Base-by-base conservation (phyloP, 1,140 invertebrate species). In the Microplitis demolitor region DNA sequence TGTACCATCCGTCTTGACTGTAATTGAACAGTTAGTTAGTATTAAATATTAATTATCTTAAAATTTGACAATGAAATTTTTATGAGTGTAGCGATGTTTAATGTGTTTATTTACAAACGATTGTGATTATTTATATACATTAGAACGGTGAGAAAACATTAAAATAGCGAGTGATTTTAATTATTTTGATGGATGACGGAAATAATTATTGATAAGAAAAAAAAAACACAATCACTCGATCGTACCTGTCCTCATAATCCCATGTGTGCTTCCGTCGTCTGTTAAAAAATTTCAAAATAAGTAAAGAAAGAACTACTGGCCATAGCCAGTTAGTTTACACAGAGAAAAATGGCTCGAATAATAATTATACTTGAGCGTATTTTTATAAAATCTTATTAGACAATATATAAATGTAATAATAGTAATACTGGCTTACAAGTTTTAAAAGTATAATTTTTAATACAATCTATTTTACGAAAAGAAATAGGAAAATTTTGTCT, bases 231-330 rank as follows among this genome's bases (percentile, higher is more conserved):
- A 51, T 62, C 74, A 76, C 74, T 78, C 68, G 39, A 78, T 76
- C 80, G 69, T 90, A 91, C 90, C 90, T 90, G 86, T 90, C 88
- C 73, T 90, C 89, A 80, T 89, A 88, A 84, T 90, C 89, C 89
- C 89, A 90, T 77, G 88, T 87, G 80, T 88, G 88, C 85, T 90
- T 90, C 83, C 88, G 84, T 84, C 89, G 87, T 87, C 89, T 89
- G 79, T 64, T 62, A 62, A 68, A 24, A 14, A 24, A 67, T 60
- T 24, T 5, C 54, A 71, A 53, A 31, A 69, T 35, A 63, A 73
- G 34, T 78, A 82, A 82, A 79, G 80, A 70, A 75, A 77, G 77
- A 79, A 81, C 79, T 80, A 82, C 79, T 50, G 33, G 45, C 14
- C 4, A 64, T 60, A 50, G 66, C 53, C 37, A 54, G 45, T 64